phyloP scores from a whole-genome alignment of 2,113 vertebrate species.

The Phoxinus phoxinus region DNA sequence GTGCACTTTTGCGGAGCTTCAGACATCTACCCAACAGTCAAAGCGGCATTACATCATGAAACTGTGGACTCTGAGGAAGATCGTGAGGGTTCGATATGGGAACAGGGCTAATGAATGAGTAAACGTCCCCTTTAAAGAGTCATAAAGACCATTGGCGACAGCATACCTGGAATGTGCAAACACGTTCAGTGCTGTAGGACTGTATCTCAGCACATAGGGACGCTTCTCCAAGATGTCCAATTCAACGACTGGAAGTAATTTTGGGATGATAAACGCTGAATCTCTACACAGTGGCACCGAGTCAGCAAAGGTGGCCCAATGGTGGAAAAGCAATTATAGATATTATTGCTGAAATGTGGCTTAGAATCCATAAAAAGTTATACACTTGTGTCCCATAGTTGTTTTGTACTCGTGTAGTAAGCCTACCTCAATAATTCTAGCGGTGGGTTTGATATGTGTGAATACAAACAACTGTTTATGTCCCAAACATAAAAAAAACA shows the following conservation, averaged over 20 bases:
- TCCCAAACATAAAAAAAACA: not conserved
- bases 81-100: no score
- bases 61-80: no score
- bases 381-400: not conserved
- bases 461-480: not conserved
- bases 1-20: no score
- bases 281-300: not conserved
- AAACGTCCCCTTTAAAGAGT: not conserved
- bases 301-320: not conserved
- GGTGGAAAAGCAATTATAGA: not conserved
- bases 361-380: not conserved
- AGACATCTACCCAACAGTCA: no score
- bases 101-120: no score
- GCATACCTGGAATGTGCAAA: not conserved
- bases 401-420: not conserved
- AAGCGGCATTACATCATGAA: no score
- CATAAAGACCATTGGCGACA: not conserved
- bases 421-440: not conserved
- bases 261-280: not conserved
- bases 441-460: not conserved
- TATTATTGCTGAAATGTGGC: not conserved
- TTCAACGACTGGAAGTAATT: not conserved
- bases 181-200: not conserved
- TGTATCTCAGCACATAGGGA: not conserved
- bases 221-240: not conserved